Evolutionary conservation across 1,140 invertebrate species (phyloP).

Genomic region (Subanguina moxae): DNA sequence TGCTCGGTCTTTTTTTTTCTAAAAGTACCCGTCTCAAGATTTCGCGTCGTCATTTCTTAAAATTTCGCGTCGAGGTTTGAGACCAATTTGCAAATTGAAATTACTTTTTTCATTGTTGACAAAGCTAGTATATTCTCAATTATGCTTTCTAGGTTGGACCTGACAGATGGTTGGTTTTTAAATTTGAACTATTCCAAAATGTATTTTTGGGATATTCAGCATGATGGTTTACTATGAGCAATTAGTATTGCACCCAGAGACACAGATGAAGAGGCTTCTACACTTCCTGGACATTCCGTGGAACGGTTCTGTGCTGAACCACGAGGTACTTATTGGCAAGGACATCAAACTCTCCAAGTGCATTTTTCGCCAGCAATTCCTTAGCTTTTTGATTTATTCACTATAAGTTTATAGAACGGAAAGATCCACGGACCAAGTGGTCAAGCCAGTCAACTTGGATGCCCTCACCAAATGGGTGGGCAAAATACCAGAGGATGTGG

Average conservation of each 20-base stretch:
- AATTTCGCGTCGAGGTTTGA: too few species aligned
- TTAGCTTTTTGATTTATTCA: slow-evolving; percentile 39
- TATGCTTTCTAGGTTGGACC: slow-evolving; percentile 69
- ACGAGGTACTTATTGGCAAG: slow-evolving; percentile 93
- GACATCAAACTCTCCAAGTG: slow-evolving; percentile 81
- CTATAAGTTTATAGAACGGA: slow-evolving; percentile 73
- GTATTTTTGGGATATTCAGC: slow-evolving; percentile 23
- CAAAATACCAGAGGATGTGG: slow-evolving; percentile 81
- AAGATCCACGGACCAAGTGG: slow-evolving; percentile 94
- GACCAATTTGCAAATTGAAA: too few species aligned
- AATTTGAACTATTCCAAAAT: too few species aligned
- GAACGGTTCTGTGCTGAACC: slow-evolving; percentile 91
- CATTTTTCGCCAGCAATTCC: neutral
- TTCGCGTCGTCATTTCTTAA: too few species aligned
- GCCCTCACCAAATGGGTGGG: slow-evolving; percentile 94
- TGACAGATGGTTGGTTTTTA: slow-evolving; percentile 66
- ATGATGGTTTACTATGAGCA: slow-evolving; percentile 92
- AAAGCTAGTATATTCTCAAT: too few species aligned
- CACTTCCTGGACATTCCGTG: slow-evolving; percentile 86
- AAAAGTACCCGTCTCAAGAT: too few species aligned
- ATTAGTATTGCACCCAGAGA: slow-evolving; percentile 83
- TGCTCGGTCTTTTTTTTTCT: too few species aligned
- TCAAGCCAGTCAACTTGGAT: slow-evolving; percentile 93
- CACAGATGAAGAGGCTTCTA: slow-evolving; percentile 83
- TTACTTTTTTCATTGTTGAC: too few species aligned